Conservation (phyloP, 2,888 invertebrate species). For the Epistrophella euchroma region DNA sequence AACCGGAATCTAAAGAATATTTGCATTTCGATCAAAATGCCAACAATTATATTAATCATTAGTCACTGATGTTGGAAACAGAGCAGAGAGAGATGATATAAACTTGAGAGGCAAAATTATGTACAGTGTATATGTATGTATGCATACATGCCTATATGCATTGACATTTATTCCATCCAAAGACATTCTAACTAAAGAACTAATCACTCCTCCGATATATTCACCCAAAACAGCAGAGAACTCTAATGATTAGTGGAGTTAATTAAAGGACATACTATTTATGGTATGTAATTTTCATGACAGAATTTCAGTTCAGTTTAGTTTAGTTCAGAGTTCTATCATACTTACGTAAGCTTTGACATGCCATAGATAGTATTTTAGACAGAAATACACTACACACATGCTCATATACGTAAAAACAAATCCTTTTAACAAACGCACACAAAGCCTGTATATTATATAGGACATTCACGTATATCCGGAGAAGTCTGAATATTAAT, state of each 20-base stretch:
- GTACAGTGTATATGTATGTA: not conserved
- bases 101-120: not conserved
- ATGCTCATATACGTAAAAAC: not conserved
- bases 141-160: not conserved
- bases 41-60: constrained; percentile 27
- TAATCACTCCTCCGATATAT: constrained; percentile 27
- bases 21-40: constrained; percentile 7
- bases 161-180: constrained; percentile 9
- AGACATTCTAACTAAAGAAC: constrained; percentile 22
- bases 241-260: constrained; percentile 58
- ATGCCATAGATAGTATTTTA: constrained; percentile 37
- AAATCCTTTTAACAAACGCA: constrained; percentile 33
- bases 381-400: constrained; percentile 12
- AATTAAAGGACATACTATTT: constrained; percentile 58
- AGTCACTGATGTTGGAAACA: not conserved
- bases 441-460: not conserved
- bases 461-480: constrained; percentile 57
- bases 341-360: constrained; percentile 30
- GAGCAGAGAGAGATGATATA: constrained; percentile 19
- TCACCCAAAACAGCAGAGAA: constrained; percentile 21
- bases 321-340: constrained; percentile 54
- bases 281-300: constrained; percentile 61
- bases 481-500: constrained; percentile 71
- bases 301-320: constrained; percentile 50
- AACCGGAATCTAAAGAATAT: constrained; percentile 11